Base-by-base conservation (phyloP, 2,113 vertebrate species). In the Dasyornis broadbenti region DNA sequence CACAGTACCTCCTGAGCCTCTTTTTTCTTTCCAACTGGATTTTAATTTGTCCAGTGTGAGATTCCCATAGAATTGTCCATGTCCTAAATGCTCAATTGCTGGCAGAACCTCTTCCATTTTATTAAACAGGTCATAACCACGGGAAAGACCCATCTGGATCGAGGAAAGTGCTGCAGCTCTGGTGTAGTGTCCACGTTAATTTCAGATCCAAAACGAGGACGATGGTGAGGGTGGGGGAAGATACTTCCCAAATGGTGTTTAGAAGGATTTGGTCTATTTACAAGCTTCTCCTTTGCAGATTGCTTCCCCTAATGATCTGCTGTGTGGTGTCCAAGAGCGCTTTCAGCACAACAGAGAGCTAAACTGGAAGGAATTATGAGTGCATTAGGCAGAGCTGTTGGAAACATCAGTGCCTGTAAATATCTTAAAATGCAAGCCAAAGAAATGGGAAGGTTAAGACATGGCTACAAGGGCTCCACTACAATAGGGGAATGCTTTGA, bases 321-420 rank as follows among this genome's bases (percentile, higher is more conserved):
- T 81, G 49, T 30, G 78, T 61, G 82, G 66, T 65, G 79, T 87
- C 92, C 91, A 63, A 68, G 66, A 90, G 40, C 9, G 39, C 77
- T 94, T 59, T 75, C 87, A 91, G 90, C 73, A 60, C 73, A 66
- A 78, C 33, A 91, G 54, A 86, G 4, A 71, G 78, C 65, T 68
- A 20, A 89, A 88, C 78, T 65, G 61, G 40, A 89, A 77, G 85
- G 82, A 93, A 79, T 9, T 33, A 73, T 27, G 75, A 85, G 15
- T 57, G 92, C 76, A 77, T 83, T 77, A 87, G 63, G 71, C 82
- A 73, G 85, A 90, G 63, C 53, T 70, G 63, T 59, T 82, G 69
- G 59, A 86, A 80, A 54, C 42, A 88, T 11, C 39, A 47, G 15
- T 53, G 82, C 70, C 82, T 90, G 33, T 54, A 82, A 95, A 65